Evolutionary conservation across 1,140 invertebrate species (phyloP), one percentile per base, ranked within the genome.

Genomic region (Hylyphantes graminicola): DNA sequence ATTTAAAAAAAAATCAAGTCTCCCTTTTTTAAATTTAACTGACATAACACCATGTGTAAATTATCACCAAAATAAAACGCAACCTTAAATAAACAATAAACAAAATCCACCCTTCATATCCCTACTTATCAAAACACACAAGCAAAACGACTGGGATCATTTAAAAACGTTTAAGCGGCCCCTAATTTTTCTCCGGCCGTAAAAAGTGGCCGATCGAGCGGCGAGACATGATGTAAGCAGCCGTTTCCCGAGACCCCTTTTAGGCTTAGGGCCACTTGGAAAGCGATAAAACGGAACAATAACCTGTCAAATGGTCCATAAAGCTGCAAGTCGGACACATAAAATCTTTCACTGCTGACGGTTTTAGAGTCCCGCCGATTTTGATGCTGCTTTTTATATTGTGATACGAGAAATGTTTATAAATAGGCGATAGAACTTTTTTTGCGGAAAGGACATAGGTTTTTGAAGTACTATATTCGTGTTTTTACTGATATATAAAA

Each of bases 281-380:
- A 73, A 81, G 79, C 79, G 68, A 81, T 81, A 81, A 81, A 81
- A 19, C 12, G 67, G 79, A 80, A 81, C 79, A 81, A 81, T 81
- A 81, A 81, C 55, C 79, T 81, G 79, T 81, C 79, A 81, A 81
- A 81, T 57, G 79, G 79, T 57, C 79, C 79, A 81, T 81, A 81
- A 81, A 81, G 48, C 67, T 19, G 73, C 55, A 81, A 73, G 67
- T 81, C 79, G 73, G 57, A 51, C 67, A 67, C 64, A 73, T 81
- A 81, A 81, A 81, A 81, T 81, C 79, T 81, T 53, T 81, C 79
- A 81, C 48, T 59, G 13, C 79, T 63, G 79, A 81, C 68, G 73
- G 53, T 81, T 81, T 81, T 81, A 81, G 68, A 80, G 21, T 80
- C 78, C 11, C 5, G 72, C 9, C 6, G 51, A 3, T 67, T 21